Evolutionary conservation across 64 coral and sea anemone species (phyloP).

Genomic region (Anthopleura sola): DNA sequence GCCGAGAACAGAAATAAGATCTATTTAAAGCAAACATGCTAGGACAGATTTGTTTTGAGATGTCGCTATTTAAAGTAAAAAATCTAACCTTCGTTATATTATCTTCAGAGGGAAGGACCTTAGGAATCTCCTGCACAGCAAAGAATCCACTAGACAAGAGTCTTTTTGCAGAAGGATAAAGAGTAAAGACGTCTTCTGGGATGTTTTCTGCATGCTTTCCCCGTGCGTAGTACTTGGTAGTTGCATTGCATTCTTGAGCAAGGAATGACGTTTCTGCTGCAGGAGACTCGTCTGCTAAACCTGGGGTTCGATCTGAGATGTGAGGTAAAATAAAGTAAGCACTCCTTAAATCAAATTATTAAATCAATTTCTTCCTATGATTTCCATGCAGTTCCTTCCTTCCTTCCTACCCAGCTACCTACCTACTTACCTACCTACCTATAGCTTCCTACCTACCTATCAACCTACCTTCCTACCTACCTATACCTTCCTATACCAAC

Average conservation of each 20-base stretch:
- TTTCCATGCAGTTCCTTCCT: not conserved
- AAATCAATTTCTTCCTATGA: not conserved
- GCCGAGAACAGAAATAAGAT: too few species aligned
- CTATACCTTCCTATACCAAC: too few species aligned
- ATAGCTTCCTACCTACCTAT: too few species aligned
- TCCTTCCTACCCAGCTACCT: not conserved
- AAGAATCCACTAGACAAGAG: slow-evolving; percentile 76
- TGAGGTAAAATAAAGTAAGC: not conserved
- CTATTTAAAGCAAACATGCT: too few species aligned
- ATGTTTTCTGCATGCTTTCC: slow-evolving; percentile 65
- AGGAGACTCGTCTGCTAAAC: slow-evolving; percentile 66
- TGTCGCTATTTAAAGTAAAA: not conserved
- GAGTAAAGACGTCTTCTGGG: slow-evolving; percentile 49
- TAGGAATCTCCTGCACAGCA: slow-evolving; percentile 70
- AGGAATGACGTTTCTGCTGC: slow-evolving; percentile 80
- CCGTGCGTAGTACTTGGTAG: slow-evolving; percentile 67
- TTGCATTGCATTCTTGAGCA: slow-evolving; percentile 75
- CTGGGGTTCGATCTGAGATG: slow-evolving; percentile 59
- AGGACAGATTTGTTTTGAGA: too few species aligned
- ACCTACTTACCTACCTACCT: too few species aligned
- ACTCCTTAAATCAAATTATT: too few species aligned
- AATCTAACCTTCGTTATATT: slow-evolving; percentile 67
- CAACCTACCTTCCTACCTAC: too few species aligned
- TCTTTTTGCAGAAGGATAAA: slow-evolving; percentile 69
- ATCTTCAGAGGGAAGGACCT: slow-evolving; percentile 57